Evolutionary conservation across 2,797 vertebrate genomes (phyloP), one percentile per base, ranked within the genome.

Genomic region (Hemibagrus guttatus): DNA sequence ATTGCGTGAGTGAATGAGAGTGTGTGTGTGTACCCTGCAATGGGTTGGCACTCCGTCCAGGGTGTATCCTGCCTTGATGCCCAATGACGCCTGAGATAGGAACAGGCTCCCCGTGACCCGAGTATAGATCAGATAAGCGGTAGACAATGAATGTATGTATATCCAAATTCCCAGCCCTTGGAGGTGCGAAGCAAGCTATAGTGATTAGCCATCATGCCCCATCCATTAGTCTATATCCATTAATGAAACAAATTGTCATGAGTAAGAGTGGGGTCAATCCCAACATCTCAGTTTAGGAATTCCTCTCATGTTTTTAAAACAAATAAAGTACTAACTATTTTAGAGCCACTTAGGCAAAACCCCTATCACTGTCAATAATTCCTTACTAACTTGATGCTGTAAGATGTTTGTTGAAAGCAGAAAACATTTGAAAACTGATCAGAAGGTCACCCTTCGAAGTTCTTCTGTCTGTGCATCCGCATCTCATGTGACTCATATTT

Each of bases 311-410:
- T 58, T 58, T 58, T 58, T 58, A 6, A 19, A 5, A 21, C 6
- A 0, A 6, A 21, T 21, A 58, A 14, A 39, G 35, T 39, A 39
- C 35, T 49, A 49, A 49, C 46, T n/a, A n/a, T n/a, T 64, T 28
- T 64, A 28, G 12, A 28, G n/a, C n/a, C 12, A 64, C n/a, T 26
- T 28, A 13, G n/a, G n/a, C 19, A 39, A 39, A 35, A 35, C 35
- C 49, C n/a, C 21, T 42, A 75, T 46, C 12, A 52, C 39, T 75
- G 19, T 16, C 17, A 74, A 42, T 74, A 26, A 74, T n/a, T 49
- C 68, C 72, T 28, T 52, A 85, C 80, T 72, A 68, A 81, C 66
- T 72, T 74, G 58, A 79, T 74, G 26, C 56, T 75, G 72, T 35
- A 42, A 2, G 84, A 64, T n/a, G 19, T 78, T 39, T 82, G 9